A percentile compares a stretch with the other conserved stretches of the same genome.
Conservation (phyloP, 2,797 vertebrate genomes). For the Phrynocephalus guinanensis region DNA sequence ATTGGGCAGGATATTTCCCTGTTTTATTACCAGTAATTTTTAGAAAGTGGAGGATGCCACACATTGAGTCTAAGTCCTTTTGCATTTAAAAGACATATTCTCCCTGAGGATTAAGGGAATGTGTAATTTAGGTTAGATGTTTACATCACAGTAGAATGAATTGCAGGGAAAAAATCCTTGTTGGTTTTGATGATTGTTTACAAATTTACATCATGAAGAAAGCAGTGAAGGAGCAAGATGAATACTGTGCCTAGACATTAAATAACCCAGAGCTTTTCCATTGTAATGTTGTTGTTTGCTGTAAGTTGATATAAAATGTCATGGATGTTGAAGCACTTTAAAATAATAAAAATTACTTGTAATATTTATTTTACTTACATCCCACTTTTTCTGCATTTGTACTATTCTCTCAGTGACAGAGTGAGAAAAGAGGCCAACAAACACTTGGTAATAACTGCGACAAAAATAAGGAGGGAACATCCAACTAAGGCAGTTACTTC, state of each 20-base stretch:
- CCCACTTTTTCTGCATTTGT: background rate
- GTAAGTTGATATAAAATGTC: background rate
- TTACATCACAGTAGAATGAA: background rate
- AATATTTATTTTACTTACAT: background rate
- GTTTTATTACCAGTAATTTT: background rate
- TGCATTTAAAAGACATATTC: background rate
- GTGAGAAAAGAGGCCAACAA: too few relatives aligned
- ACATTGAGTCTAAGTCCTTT: background rate
- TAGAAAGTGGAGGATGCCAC: background rate
- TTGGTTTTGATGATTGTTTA: background rate
- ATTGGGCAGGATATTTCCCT: background rate
- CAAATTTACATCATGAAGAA: background rate
- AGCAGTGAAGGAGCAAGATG: background rate
- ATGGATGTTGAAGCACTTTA: background rate
- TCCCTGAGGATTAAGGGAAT: background rate
- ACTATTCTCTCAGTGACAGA: too few relatives aligned
- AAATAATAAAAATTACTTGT: background rate
- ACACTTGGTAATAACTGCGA: too few relatives aligned
- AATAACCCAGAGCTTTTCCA: rapidly evolving
- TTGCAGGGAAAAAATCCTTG: rapidly evolving
- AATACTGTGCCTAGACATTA: background rate
- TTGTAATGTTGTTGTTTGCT: background rate
- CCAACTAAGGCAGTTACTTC: too few relatives aligned
- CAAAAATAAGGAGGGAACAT: too few relatives aligned
- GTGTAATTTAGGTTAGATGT: background rate